Evolutionary conservation across 2,797 vertebrate species (phyloP).

Genomic region (Pseudomugil gertrudae): DNA sequence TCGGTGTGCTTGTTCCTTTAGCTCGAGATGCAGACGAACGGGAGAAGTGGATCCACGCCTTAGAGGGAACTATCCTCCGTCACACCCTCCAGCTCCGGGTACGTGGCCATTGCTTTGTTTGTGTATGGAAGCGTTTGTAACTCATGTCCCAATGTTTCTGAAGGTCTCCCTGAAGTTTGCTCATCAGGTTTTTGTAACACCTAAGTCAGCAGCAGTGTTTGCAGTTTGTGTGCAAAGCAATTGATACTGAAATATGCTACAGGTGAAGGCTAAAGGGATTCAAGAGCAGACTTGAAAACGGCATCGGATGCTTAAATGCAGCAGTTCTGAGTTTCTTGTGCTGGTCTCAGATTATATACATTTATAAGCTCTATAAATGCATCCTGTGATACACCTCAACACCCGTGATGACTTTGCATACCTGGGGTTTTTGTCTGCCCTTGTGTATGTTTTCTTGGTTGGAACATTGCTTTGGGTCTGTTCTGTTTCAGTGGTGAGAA

Average conservation of each 20-base stretch:
- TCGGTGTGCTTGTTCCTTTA: conserved; percentile 71
- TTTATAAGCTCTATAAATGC: conserved; percentile 17
- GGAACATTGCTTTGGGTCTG: neutral
- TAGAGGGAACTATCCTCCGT: conserved; percentile 98
- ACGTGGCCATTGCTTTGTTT: conserved; percentile 52
- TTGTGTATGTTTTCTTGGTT: neutral
- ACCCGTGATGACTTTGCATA: conserved; percentile 16
- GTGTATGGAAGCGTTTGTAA: neutral
- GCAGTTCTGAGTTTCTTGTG: conserved; percentile 23
- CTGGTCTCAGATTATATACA: neutral
- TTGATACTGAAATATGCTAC: neutral
- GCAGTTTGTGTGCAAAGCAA: neutral
- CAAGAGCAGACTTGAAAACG: neutral
- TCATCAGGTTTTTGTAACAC: neutral
- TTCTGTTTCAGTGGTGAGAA: neutral
- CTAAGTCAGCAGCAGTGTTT: neutral
- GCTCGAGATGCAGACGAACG: conserved; percentile 98
- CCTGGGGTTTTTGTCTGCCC: conserved; percentile 8
- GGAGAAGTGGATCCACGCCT: conserved; percentile 99
- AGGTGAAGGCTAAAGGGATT: neutral
- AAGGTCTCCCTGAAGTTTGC: conserved; percentile 2
- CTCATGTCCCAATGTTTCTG: conserved; percentile 12
- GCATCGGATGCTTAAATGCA: neutral
- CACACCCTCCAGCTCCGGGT: conserved; percentile 96
- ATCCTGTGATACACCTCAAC: neutral